These are phyloP conservation scores for Protodeltote pygarga DNA, from an alignment of 2,888 invertebrate genomes.

Conservation along the genomic window DNA sequence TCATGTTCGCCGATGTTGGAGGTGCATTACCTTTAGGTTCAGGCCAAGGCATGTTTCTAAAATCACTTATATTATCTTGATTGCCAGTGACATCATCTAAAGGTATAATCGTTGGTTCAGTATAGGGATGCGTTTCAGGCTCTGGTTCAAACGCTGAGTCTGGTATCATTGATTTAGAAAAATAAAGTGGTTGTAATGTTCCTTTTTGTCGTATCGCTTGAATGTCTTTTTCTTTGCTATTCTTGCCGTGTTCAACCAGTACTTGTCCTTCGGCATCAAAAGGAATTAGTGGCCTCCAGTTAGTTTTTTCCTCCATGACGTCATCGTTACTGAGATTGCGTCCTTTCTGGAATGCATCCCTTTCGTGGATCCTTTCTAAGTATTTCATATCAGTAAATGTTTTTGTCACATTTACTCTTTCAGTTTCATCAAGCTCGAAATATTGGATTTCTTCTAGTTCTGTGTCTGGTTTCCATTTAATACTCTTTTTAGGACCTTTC, in stretches of 20 bases:
- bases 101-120: constrained; percentile 94
- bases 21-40: constrained; percentile 91
- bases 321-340: constrained; percentile 92
- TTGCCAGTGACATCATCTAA: constrained; percentile 95
- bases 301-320: constrained; percentile 93
- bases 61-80: constrained; percentile 93
- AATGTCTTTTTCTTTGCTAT: constrained; percentile 94
- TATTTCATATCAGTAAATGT: constrained; percentile 96
- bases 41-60: constrained; percentile 93
- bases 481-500: constrained; percentile 92
- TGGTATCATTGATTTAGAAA: constrained; percentile 93
- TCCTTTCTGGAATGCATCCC: constrained; percentile 92
- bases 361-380: constrained; percentile 95
- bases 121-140: constrained; percentile 91
- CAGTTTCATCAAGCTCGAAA: constrained; percentile 98
- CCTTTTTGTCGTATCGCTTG: constrained; percentile 95
- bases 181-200: constrained; percentile 93
- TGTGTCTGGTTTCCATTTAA: constrained; percentile 93
- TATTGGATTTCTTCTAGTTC: constrained; percentile 94
- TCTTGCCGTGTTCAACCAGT: constrained; percentile 90
- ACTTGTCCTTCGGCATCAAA: constrained; percentile 90
- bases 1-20: constrained; percentile 61
- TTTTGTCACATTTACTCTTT: constrained; percentile 97
- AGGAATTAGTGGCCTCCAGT: constrained; percentile 91
- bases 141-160: constrained; percentile 96